phyloP scores from a whole-genome alignment of 1,140 invertebrate species.

The Sycobia sp. region DNA sequence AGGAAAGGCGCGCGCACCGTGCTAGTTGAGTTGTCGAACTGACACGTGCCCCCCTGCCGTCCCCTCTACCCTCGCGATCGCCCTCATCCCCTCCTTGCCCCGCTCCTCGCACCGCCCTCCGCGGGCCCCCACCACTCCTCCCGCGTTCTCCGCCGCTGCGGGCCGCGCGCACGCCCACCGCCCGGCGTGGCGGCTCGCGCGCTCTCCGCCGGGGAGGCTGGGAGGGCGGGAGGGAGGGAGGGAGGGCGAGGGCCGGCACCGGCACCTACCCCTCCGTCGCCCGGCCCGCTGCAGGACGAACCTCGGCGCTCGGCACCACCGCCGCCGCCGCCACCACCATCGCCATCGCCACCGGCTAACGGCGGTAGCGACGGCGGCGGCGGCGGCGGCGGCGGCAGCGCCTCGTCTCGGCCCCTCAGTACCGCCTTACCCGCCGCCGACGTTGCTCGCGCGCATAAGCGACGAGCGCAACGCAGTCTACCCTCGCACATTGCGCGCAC shows the following conservation, averaged over 20 bases:
- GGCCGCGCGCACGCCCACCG: conserved; percentile 50
- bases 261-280: too few relatives aligned
- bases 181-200: too few relatives aligned
- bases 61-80: conserved; percentile 40
- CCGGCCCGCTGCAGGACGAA: too few relatives aligned
- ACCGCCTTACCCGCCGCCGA: conserved; percentile 59
- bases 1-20: conserved; percentile 49
- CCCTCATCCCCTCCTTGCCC: conserved; percentile 14
- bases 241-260: neutral
- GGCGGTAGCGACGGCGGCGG: too few relatives aligned
- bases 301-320: too few relatives aligned
- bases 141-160: conserved; percentile 51
- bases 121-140: too few relatives aligned
- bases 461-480: too few relatives aligned
- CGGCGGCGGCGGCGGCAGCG: too few relatives aligned
- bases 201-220: neutral
- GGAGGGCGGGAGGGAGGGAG: neutral
- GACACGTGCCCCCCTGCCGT: conserved; percentile 62
- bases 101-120: conserved; percentile 34
- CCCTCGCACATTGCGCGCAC: too few relatives aligned
- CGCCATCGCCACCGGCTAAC: too few relatives aligned
- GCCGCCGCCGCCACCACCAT: too few relatives aligned
- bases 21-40: conserved; percentile 64
- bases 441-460: too few relatives aligned
- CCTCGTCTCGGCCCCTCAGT: conserved; percentile 44